These are phyloP conservation scores for Proterorhinus semilunaris DNA, from an alignment of 2,113 vertebrate genomes.

Conservation along the genomic window DNA sequence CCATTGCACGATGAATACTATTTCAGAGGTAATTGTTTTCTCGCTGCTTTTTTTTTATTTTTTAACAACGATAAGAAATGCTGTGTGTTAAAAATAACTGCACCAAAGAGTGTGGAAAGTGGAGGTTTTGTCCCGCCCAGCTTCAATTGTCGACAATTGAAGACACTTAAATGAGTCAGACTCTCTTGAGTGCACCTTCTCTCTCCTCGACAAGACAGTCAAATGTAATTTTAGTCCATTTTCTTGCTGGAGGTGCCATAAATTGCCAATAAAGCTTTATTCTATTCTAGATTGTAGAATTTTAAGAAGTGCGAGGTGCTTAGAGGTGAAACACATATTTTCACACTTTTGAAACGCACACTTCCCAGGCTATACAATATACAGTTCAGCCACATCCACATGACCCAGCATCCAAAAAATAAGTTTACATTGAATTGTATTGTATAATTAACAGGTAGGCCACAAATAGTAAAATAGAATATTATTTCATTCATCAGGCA, in stretches of 20 bases:
- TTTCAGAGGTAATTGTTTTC: background rate
- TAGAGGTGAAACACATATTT: background rate
- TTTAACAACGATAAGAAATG: background rate
- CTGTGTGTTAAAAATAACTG: constrained; percentile 20
- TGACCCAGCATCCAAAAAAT: background rate
- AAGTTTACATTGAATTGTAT: no score
- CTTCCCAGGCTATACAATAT: background rate
- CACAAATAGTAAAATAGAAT: no score
- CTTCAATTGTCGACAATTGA: background rate
- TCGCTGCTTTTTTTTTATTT: no score
- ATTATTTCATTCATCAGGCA: no score
- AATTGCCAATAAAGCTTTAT: constrained; percentile 3
- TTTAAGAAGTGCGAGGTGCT: background rate
- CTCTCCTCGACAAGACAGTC: background rate
- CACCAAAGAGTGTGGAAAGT: constrained; percentile 5
- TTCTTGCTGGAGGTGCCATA: background rate
- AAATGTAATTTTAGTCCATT: constrained; percentile 3
- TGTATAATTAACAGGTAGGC: no score
- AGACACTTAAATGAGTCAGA: constrained; percentile 4
- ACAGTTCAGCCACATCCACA: background rate
- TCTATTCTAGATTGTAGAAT: background rate
- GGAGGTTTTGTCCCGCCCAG: background rate
- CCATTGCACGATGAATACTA: background rate
- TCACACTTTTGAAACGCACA: background rate
- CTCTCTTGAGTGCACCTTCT: constrained; percentile 18